Evolutionary conservation across 2,888 invertebrate genomes (phyloP), one percentile per base, ranked within the genome.

Genomic region (Lasius platythorax): DNA sequence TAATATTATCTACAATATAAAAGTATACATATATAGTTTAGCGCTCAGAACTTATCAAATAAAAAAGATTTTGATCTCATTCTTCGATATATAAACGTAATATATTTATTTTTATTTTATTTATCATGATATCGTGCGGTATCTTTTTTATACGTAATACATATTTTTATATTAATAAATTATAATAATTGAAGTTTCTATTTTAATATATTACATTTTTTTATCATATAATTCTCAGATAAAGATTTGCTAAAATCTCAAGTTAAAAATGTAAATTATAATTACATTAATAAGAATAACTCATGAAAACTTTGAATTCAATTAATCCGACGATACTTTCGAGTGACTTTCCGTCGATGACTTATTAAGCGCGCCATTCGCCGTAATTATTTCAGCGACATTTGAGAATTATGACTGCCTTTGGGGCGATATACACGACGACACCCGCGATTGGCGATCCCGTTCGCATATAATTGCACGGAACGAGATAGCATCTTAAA

Each of bases 381-480:
- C 33, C 66, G 81, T 87, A 87, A 87, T 87, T 87, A 87, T 84
- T 86, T 81, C 73, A 68, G 40, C 15, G 75, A 40, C 58, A 43
- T 74, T 50, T 53, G 63, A 75, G 82, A 83, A 64, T 84, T 78
- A 84, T 58, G 78, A 78, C 83, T 23, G 50, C 50, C 58, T n/a
- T 40, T 33, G n/a, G 30, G 40, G 9, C 53, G 72, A 81, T 75
- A 84, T 68, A 78, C 50, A 61, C 79, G 78, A 84, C 70, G 50
- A 83, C 75, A 72, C 67, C 66, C 74, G 58, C 72, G 53, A 58
- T 30, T 30, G 78, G 50, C 66, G 73, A 78, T 84, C 70, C 74
- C 82, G 43, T 84, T 86, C 74, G 58, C 73, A 64, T 76, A 73
- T 75, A 70, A 82, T 76, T 75, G 81, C 84, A 33, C 43, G 50